A percentile compares a stretch with the other conserved stretches of the same genome.
Conservation (phyloP, 2,797 vertebrate genomes). For the Eospalax fontanierii region DNA sequence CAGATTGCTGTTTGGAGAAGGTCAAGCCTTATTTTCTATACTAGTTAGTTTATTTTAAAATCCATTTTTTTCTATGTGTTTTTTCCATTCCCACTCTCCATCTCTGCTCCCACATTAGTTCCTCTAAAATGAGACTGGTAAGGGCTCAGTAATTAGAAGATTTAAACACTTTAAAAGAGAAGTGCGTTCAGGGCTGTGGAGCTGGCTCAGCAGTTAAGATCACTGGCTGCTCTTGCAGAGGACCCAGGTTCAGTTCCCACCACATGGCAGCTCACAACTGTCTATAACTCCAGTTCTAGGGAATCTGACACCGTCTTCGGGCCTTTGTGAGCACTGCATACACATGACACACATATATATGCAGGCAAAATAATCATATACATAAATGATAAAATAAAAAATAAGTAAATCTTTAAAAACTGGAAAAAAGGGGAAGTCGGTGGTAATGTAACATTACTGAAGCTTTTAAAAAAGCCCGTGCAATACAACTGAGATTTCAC, state of each 20-base stretch:
- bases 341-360: too few relatives aligned
- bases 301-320: too few relatives aligned
- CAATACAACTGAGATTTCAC: conserved; percentile 88
- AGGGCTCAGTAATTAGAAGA: conserved; percentile 82
- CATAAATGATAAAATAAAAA: too few relatives aligned
- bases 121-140: conserved; percentile 63
- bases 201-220: too few relatives aligned
- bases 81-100: conserved; percentile 61
- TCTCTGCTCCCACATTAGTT: conserved; percentile 53
- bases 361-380: too few relatives aligned
- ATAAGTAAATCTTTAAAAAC: too few relatives aligned
- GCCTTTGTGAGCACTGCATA: too few relatives aligned
- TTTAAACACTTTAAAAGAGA: conserved; percentile 88
- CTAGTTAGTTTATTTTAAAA: conserved; percentile 60
- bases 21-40: conserved; percentile 30
- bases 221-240: too few relatives aligned
- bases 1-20: not conserved
- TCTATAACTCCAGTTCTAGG: too few relatives aligned
- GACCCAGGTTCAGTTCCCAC: too few relatives aligned
- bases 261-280: too few relatives aligned
- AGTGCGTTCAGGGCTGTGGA: conserved; percentile 85
- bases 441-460: conserved; percentile 87
- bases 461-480: conserved; percentile 88
- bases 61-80: conserved; percentile 46
- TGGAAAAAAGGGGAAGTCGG: conserved; percentile 82